phyloP scores from a whole-genome alignment of 2,888 invertebrate species.

The Sycophila texana region DNA sequence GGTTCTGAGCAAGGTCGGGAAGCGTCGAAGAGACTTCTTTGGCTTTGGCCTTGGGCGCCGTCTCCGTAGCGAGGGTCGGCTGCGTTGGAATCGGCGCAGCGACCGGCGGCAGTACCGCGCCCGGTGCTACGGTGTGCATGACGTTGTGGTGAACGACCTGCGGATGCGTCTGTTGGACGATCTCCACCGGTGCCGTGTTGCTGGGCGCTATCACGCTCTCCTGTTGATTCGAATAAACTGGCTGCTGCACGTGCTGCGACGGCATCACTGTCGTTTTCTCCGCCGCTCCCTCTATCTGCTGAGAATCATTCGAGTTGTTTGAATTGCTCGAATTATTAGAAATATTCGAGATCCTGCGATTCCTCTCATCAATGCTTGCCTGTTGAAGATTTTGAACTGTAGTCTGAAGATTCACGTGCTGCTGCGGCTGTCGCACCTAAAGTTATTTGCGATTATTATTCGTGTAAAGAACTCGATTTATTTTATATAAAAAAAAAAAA shows the following conservation, averaged over 20 bases:
- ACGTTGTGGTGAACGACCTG: conserved; percentile 60
- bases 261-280: conserved; percentile 55
- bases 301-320: conserved; percentile 68
- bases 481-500: no score
- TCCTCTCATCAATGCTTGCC: conserved; percentile 67
- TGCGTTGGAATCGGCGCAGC: conserved; percentile 20
- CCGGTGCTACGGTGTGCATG: conserved; percentile 49
- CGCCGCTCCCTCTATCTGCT: conserved; percentile 45
- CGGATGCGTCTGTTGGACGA: conserved; percentile 53
- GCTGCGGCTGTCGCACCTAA: conserved; percentile 59
- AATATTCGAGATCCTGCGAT: conserved; percentile 71
- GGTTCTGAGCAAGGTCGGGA: conserved; percentile 73
- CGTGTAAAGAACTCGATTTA: no score
- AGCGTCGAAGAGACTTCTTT: conserved; percentile 73
- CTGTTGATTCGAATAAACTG: conserved; percentile 27
- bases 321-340: conserved; percentile 68
- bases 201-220: background rate
- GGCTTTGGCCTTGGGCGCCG: conserved; percentile 64
- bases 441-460: background rate
- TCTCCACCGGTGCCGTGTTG: conserved; percentile 11
- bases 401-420: conserved; percentile 61
- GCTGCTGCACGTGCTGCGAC: conserved; percentile 41
- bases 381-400: conserved; percentile 66
- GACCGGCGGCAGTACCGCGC: conserved; percentile 9
- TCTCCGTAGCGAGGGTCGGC: conserved; percentile 36